These are phyloP conservation scores for Epiblema foenella DNA, from an alignment of 2,888 invertebrate species.

Conservation along the genomic window DNA sequence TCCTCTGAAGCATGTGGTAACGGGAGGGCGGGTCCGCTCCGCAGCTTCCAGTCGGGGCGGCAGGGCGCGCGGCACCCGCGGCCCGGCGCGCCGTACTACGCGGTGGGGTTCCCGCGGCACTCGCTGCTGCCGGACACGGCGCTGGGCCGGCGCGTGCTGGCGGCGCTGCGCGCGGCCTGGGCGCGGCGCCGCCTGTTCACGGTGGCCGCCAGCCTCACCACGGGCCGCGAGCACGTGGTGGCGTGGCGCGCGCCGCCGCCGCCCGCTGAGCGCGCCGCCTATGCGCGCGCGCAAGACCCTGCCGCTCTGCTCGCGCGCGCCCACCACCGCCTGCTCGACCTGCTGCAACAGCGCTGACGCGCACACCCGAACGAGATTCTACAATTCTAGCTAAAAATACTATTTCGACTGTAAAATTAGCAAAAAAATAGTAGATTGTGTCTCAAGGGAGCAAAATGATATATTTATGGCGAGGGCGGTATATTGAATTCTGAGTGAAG, in stretches of 20 bases:
- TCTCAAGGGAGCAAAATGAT: too few relatives aligned
- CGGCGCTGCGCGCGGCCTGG: constrained; percentile 92
- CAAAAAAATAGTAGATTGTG: too few relatives aligned
- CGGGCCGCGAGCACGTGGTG: constrained; percentile 95
- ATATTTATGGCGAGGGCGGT: too few relatives aligned
- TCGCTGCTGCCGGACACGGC: constrained; percentile 69
- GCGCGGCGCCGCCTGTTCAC: constrained; percentile 93
- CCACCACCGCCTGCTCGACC: background rate
- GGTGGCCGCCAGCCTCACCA: constrained; percentile 94
- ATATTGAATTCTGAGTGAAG: too few relatives aligned
- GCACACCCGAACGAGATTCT: too few relatives aligned
- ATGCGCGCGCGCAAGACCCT: constrained; percentile 48
- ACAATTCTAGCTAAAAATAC: too few relatives aligned
- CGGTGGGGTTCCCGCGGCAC: constrained; percentile 93
- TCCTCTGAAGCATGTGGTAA: too few relatives aligned
- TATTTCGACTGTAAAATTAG: too few relatives aligned
- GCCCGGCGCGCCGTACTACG: constrained; percentile 94
- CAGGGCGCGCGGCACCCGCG: constrained; percentile 89
- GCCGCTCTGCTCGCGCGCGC: background rate
- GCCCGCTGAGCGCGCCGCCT: constrained; percentile 59
- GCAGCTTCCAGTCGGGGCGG: constrained; percentile 92
- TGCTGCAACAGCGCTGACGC: too few relatives aligned
- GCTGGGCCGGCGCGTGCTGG: constrained; percentile 82
- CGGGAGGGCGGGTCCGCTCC: too few relatives aligned
- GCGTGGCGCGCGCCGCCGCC: constrained; percentile 88